Evolutionary conservation across 1,140 invertebrate genomes (phyloP).

Genomic region (Drosophila auraria): DNA sequence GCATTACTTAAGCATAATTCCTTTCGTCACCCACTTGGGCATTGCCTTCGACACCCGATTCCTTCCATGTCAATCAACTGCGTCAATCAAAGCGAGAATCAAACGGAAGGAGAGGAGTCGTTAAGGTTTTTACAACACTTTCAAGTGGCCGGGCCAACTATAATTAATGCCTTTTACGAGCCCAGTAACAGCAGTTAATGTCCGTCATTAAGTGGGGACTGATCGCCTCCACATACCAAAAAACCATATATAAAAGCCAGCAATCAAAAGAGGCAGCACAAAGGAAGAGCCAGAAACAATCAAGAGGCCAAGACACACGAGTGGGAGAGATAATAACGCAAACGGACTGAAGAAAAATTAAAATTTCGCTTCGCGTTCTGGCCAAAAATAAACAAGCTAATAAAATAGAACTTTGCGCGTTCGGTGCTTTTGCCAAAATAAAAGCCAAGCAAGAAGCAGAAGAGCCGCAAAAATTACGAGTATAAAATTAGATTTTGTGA

Average conservation of each 20-base stretch:
- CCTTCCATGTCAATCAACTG: not conserved
- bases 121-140: conserved; percentile 65
- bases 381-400: conserved; percentile 71
- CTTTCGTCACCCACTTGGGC: conserved; percentile 28
- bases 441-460: conserved; percentile 16
- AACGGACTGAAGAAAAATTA: conserved; percentile 28
- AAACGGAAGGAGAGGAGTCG: conserved; percentile 25
- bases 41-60: not conserved
- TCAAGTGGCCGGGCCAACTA: conserved; percentile 49
- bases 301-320: conserved; percentile 35
- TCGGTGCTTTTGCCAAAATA: conserved; percentile 36
- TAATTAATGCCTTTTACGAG: conserved; percentile 73
- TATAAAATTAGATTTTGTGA: conserved; percentile 59
- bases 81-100: conserved; percentile 31
- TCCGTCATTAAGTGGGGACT: conserved; percentile 49
- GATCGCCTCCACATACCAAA: conserved; percentile 2
- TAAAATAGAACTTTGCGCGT: conserved; percentile 49
- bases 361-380: conserved; percentile 55
- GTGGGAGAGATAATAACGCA: conserved; percentile 58
- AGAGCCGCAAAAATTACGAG: conserved; percentile 38
- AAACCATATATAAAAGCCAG: conserved; percentile 13
- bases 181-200: conserved; percentile 62
- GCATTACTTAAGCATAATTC: conserved; percentile 24
- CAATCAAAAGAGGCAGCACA: conserved; percentile 47
- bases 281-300: conserved; percentile 42